Evolutionary conservation across 2,888 invertebrate genomes (phyloP), one percentile per base, ranked within the genome.

Genomic region (Ormia ochracea): DNA sequence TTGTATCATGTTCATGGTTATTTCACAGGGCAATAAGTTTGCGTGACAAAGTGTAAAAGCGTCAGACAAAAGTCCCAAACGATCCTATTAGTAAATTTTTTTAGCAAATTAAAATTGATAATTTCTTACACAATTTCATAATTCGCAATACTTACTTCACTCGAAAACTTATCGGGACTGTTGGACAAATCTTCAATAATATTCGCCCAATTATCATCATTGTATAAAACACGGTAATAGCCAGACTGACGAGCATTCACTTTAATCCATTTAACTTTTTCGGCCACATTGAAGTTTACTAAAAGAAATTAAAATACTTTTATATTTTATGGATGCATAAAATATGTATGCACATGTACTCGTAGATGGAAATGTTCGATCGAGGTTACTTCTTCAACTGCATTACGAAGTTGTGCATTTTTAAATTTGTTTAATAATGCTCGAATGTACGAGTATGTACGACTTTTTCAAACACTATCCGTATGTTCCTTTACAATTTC

Each of bases 31-130:
- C 84, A 90, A 77, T 26, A 89, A 83, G 84, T 90, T 90, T 2
- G 90, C 88, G 81, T 90, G 90, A 59, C 90, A 90, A 12, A 90
- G 83, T 0, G 90, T 89, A 78, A 90, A 90, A 3, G 89, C 88
- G 84, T 90, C 90, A n/a, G 90, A 90, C 4, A 90, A 82, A 38
- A 90, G 74, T 1, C 90, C 90, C 61, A 90, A 86, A 26, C 90
- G 89, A 85, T 90, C 90, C 88, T 90, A 10, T 1, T 12, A 31
- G 6, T n/a, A 21, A 33, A n/a, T 21, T 10, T 21, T 43, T 43
- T 19, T 43, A 43, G 7, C 1, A 21, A 5, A 5, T 21, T 3
- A n/a, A 2, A 4, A 23, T 23, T 5, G n/a, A 1, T 23, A 45
- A 45, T 41, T 41, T 6, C 7, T 2, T 23, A 12, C 1, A n/a